Evolutionary conservation across 2,888 invertebrate genomes (phyloP).

Genomic region (Scaptodrosophila latifasciaeformis): DNA sequence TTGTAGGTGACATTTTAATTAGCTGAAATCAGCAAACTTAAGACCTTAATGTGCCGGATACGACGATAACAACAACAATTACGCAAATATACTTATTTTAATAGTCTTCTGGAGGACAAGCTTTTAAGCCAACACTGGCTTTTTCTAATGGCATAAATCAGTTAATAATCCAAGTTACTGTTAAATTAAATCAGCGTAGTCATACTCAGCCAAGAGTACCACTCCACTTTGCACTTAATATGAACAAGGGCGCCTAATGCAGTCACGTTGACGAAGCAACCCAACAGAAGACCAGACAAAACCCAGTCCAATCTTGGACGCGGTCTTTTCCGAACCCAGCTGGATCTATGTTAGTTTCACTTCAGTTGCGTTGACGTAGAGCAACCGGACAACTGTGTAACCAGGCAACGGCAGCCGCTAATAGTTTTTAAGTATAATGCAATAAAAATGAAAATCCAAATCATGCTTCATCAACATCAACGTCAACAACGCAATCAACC

Average conservation of each 20-base stretch:
- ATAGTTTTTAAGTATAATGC: constrained; percentile 70
- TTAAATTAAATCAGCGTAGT: constrained; percentile 29
- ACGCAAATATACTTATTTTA: too few species aligned
- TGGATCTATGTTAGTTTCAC: too few species aligned
- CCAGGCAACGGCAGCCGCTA: constrained; percentile 42
- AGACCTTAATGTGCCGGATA: too few species aligned
- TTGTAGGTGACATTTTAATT: neutral
- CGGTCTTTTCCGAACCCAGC: too few species aligned
- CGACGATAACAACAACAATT: too few species aligned
- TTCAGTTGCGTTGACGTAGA: too few species aligned
- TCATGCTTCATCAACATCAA: constrained; percentile 67
- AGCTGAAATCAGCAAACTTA: neutral
- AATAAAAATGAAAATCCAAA: constrained; percentile 69
- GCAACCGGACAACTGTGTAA: too few species aligned
- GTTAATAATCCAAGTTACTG: constrained; percentile 31
- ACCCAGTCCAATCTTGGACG: constrained; percentile 14
- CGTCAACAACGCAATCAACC: constrained; percentile 67
- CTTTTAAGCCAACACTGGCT: too few species aligned
- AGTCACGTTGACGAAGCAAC: constrained; percentile 34
- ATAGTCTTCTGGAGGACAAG: too few species aligned
- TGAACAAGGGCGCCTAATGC: too few species aligned
- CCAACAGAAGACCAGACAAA: constrained; percentile 12
- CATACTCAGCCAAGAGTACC: constrained; percentile 24
- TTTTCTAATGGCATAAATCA: constrained; percentile 43
- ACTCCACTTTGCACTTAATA: too few species aligned